Evolutionary conservation across 2,888 invertebrate species (phyloP).

Genomic region (Diaphora mendica): DNA sequence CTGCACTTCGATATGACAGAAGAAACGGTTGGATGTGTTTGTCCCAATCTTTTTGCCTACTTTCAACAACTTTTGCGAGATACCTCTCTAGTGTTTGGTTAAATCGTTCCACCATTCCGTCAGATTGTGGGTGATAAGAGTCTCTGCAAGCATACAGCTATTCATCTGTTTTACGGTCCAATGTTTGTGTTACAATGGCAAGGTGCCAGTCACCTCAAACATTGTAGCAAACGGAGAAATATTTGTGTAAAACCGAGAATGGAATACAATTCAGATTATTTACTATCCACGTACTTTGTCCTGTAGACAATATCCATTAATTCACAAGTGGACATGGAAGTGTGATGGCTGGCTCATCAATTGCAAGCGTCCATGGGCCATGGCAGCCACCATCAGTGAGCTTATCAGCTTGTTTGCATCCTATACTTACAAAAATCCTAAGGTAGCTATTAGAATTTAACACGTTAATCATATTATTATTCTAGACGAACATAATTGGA

Average conservation of each 20-base stretch:
- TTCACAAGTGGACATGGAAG: too few relatives aligned
- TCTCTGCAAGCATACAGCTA: neutral
- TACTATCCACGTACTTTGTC: neutral
- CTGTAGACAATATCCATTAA: neutral
- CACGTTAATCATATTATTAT: conserved; percentile 14
- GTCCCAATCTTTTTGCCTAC: too few relatives aligned
- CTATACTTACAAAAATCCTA: neutral
- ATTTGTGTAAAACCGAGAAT: neutral
- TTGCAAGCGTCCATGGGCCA: too few relatives aligned
- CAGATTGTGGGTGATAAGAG: too few relatives aligned
- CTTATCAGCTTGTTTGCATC: too few relatives aligned
- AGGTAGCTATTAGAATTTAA: conserved; percentile 19
- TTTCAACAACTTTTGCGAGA: too few relatives aligned
- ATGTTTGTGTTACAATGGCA: conserved; percentile 1
- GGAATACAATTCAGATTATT: neutral
- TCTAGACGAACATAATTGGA: conserved; percentile 21
- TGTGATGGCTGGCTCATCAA: too few relatives aligned
- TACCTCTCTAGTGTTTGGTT: too few relatives aligned
- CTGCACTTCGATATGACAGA: too few relatives aligned
- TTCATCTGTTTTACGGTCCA: neutral
- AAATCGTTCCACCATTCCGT: too few relatives aligned
- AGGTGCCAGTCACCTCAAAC: neutral
- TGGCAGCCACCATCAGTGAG: too few relatives aligned
- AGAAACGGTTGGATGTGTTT: too few relatives aligned
- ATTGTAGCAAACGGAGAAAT: neutral